Percentiles rank a stretch among this genome's conserved stretches.
Conservation (phyloP, 2,113 vertebrate species). For the Phylloscopus whistleri region DNA sequence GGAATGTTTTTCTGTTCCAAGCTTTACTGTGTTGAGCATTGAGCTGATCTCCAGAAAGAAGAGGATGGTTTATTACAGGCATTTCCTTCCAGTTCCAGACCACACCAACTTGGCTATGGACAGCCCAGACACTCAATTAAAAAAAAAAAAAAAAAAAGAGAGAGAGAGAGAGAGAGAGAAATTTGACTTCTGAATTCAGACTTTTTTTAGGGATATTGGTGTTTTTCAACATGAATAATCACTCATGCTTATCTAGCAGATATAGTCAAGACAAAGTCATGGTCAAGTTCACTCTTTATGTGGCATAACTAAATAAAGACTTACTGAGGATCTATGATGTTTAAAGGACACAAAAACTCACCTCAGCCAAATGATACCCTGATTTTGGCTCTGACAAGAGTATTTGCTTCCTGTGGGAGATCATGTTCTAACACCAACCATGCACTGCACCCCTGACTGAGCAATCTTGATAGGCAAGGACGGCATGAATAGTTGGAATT, state of each 20-base stretch:
- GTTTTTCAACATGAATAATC: not conserved
- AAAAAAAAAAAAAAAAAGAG: not conserved
- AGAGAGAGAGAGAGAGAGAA: too few relatives aligned
- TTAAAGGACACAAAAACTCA: not conserved
- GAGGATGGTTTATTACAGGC: not conserved
- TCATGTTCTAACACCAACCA: not conserved
- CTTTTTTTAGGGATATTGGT: not conserved
- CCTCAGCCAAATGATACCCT: not conserved
- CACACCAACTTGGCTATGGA: not conserved
- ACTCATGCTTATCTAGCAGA: not conserved
- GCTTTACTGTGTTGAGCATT: not conserved
- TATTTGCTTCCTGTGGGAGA: not conserved
- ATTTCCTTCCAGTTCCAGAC: not conserved
- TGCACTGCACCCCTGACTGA: not conserved
- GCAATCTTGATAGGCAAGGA: not conserved
- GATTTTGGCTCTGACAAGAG: not conserved
- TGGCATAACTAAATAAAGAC: not conserved
- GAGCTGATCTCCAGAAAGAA: not conserved
- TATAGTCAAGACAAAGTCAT: not conserved
- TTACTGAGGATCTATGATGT: not conserved
- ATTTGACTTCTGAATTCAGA: not conserved
- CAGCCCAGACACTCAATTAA: not conserved
- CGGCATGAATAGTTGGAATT: not conserved
- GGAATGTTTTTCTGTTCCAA: not conserved
- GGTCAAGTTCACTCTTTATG: not conserved